A percentile compares a stretch with the other conserved stretches of the same genome.
phyloP scores from a whole-genome alignment of 2,888 invertebrate genomes.

The Chaitophorus viminalis region DNA sequence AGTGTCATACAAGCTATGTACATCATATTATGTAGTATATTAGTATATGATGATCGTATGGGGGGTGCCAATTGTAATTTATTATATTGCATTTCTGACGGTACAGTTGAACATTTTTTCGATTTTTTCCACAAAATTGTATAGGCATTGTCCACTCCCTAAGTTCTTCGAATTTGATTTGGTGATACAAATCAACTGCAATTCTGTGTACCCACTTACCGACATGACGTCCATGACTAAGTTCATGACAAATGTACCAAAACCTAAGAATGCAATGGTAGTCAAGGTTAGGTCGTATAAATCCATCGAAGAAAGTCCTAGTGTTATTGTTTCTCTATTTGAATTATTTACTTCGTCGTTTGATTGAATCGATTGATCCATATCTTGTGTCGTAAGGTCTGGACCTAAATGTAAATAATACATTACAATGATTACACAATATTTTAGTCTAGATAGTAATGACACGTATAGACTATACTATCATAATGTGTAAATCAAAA shows the following conservation, averaged over 20 bases:
- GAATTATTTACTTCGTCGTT: not conserved
- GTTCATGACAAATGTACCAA: constrained; percentile 54
- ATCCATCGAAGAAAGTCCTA: constrained; percentile 28
- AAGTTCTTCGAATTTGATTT: too few relatives aligned
- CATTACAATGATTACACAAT: not conserved
- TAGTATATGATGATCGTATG: too few relatives aligned
- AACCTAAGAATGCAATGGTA: constrained; percentile 53
- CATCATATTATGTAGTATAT: too few relatives aligned
- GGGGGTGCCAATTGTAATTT: too few relatives aligned
- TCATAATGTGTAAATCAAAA: too few relatives aligned
- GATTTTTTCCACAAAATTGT: too few relatives aligned
- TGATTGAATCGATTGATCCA: not conserved
- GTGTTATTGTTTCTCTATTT: not conserved
- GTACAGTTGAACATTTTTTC: too few relatives aligned
- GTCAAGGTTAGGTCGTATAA: constrained; percentile 49
- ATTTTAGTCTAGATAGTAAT: not conserved
- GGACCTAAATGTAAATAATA: not conserved
- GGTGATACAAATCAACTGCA: too few relatives aligned
- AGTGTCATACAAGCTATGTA: too few relatives aligned
- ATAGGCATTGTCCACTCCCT: too few relatives aligned
- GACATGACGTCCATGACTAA: constrained; percentile 51
- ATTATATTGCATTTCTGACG: too few relatives aligned
- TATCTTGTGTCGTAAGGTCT: not conserved
- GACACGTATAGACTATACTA: too few relatives aligned
- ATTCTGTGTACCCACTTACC: not conserved